Percentiles rank a stretch among this genome's conserved stretches.
Evolutionary conservation across 2,797 vertebrate species (phyloP).

Genomic region (Microchirus variegatus): DNA sequence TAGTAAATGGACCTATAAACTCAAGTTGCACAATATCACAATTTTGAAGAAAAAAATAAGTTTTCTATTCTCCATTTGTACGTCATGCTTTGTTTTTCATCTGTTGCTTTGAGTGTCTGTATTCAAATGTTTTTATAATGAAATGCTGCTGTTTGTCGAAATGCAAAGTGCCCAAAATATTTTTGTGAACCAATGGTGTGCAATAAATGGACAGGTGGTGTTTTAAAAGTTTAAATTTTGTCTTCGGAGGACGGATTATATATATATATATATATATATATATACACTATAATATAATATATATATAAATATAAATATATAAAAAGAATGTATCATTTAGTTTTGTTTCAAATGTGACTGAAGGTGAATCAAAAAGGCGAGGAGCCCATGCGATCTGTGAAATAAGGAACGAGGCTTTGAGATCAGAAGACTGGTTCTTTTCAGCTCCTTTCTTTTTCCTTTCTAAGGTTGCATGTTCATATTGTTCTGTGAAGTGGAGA

Average conservation of each 20-base stretch:
- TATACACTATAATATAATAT: too few relatives aligned
- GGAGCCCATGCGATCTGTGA: constrained; percentile 67
- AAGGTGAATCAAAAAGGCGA: constrained; percentile 49
- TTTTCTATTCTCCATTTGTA: constrained; percentile 72
- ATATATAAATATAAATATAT: constrained; percentile 6
- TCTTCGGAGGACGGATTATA: constrained; percentile 53
- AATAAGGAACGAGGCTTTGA: constrained; percentile 47
- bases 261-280: constrained; percentile 26
- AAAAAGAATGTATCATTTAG: constrained; percentile 69
- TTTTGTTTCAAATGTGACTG: constrained; percentile 65
- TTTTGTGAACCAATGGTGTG: constrained; percentile 80
- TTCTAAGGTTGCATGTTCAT: constrained; percentile 66
- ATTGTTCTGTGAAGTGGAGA: constrained; percentile 69
- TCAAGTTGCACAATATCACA: constrained; percentile 75
- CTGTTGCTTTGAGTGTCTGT: constrained; percentile 62
- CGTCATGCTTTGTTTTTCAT: constrained; percentile 54
- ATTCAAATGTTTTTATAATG: constrained; percentile 68
- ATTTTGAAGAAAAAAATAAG: constrained; percentile 6
- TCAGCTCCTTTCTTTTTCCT: constrained; percentile 26
- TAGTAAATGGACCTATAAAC: constrained; percentile 75
- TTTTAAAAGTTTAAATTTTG: constrained; percentile 63
- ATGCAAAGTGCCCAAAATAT: constrained; percentile 81
- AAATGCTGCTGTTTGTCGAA: constrained; percentile 82
- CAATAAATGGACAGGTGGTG: constrained; percentile 79
- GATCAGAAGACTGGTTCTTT: constrained; percentile 39